Conservation (phyloP, 2,888 invertebrate genomes). For the Apomyelois bistriatella region DNA sequence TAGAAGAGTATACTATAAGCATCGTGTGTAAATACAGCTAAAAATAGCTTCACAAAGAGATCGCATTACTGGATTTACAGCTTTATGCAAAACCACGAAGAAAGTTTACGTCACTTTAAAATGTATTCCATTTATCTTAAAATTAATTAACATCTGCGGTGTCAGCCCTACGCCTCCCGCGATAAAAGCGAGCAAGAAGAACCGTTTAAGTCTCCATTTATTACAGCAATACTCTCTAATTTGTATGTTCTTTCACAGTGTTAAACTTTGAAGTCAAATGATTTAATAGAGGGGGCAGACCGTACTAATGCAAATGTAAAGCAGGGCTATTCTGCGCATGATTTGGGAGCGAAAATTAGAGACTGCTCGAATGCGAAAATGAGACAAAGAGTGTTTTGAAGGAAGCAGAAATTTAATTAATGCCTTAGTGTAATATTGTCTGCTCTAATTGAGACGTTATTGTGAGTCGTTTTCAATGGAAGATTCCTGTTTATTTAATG, state of each 20-base stretch:
- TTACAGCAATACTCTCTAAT: constrained; percentile 30
- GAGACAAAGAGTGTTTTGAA: not conserved
- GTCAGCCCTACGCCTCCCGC: constrained; percentile 34
- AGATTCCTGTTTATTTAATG: not conserved
- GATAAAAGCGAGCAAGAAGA: constrained; percentile 41
- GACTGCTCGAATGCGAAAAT: not conserved
- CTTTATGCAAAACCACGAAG: not conserved
- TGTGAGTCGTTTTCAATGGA: not conserved
- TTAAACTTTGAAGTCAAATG: constrained; percentile 22
- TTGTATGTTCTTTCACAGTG: constrained; percentile 23
- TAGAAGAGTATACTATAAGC: too few relatives aligned
- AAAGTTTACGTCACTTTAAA: not conserved
- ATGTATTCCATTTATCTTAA: not conserved
- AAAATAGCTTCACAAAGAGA: too few relatives aligned
- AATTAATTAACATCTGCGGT: constrained; percentile 16
- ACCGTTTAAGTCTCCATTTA: constrained; percentile 49
- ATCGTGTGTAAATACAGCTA: too few relatives aligned
- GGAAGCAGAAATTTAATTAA: not conserved
- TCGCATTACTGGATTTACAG: not conserved
- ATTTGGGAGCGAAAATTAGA: not conserved
- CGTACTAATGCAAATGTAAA: constrained; percentile 13
- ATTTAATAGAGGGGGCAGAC: constrained; percentile 18
- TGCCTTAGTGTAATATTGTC: not conserved
- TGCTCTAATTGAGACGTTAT: not conserved
- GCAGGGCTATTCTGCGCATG: not conserved